Conservation (phyloP, 1,140 invertebrate species). For the Lepeophtheirus salmonis region DNA sequence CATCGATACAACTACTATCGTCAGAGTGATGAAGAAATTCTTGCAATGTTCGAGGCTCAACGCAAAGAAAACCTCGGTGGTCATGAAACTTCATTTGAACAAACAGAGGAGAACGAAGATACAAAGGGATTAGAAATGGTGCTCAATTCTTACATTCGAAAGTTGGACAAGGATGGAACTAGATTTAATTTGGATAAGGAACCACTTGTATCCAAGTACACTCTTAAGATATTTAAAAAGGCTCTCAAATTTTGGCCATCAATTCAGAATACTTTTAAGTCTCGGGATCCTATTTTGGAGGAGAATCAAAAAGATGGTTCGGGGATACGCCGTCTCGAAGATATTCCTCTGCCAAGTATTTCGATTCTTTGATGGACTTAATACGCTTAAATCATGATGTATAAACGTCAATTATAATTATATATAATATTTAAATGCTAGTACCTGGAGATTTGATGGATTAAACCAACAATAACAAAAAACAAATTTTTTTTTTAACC, state of each 20-base stretch:
- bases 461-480: no score
- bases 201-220: background rate
- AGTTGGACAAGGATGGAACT: background rate
- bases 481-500: no score
- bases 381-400: no score
- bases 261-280: background rate
- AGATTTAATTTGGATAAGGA: background rate
- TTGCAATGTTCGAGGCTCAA: no score
- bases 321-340: background rate
- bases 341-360: background rate
- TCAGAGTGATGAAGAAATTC: background rate
- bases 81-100: background rate
- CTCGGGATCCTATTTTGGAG: background rate
- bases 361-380: no score
- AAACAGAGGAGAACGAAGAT: background rate
- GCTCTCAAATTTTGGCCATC: background rate
- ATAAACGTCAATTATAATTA: no score
- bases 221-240: background rate
- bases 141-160: background rate
- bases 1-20: background rate
- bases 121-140: background rate
- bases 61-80: background rate
- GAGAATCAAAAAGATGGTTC: background rate
- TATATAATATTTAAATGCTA: no score
- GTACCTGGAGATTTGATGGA: no score